phyloP scores from a whole-genome alignment of 2,113 vertebrate genomes.

The Morone chrysops region DNA sequence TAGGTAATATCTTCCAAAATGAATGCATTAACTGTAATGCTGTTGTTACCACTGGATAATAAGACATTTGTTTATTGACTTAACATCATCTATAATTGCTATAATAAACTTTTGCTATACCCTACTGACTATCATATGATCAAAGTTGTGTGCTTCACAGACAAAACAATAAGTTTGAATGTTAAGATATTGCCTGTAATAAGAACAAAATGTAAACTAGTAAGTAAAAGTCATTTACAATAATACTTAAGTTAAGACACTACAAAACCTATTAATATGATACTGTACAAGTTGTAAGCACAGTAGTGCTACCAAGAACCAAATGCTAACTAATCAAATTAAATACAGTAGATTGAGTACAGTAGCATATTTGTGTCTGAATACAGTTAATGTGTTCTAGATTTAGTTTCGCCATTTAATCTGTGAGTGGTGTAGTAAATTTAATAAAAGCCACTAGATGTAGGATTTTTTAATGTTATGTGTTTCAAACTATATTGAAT shows the following conservation, averaged over 20 bases:
- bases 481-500: neutral
- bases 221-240: neutral
- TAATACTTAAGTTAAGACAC: neutral
- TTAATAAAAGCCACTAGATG: neutral
- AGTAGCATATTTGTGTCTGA: neutral
- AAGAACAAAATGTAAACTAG: neutral
- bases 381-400: neutral
- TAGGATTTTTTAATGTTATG: neutral
- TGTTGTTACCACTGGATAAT: neutral
- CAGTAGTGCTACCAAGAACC: neutral
- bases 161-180: neutral
- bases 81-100: neutral
- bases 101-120: neutral
- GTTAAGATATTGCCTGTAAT: neutral
- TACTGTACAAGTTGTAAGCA: neutral
- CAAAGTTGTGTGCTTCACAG: neutral
- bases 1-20: neutral
- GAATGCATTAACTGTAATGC: neutral
- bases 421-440: neutral
- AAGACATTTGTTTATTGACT: neutral
- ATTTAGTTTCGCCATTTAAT: neutral
- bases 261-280: neutral
- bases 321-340: constrained; percentile 2
- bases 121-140: neutral
- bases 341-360: too few relatives aligned